Evolutionary conservation across 2,797 vertebrate species (phyloP).

Genomic region (Galaxias olidus): DNA sequence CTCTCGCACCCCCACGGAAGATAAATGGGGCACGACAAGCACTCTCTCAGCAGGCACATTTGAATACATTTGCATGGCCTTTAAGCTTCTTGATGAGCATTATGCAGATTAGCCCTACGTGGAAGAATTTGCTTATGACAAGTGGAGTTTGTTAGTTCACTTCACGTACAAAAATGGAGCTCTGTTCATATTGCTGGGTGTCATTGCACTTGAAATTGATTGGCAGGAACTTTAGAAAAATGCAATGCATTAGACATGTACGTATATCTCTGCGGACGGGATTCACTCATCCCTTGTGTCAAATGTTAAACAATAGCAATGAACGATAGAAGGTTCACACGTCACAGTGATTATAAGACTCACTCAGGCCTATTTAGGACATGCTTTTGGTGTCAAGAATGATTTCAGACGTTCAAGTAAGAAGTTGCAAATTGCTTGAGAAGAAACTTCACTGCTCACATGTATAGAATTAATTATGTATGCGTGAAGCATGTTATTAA

Average conservation of each 20-base stretch:
- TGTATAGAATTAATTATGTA: too few species aligned
- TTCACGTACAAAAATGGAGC: neutral
- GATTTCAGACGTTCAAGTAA: neutral
- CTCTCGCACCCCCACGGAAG: conserved; percentile 3
- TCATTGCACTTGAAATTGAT: neutral
- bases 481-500: too few species aligned
- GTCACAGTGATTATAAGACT: neutral
- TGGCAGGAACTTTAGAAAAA: neutral
- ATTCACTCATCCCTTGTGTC: neutral
- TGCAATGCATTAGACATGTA: neutral
- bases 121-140: conserved; percentile 27
- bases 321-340: too few species aligned
- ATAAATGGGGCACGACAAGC: neutral
- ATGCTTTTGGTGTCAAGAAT: neutral
- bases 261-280: neutral
- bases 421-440: too few species aligned
- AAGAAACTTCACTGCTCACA: too few species aligned
- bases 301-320: too few species aligned
- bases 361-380: neutral
- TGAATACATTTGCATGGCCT: conserved; percentile 35
- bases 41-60: conserved; percentile 6
- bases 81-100: conserved; percentile 28
- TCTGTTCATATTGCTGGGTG: too few species aligned
- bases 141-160: conserved; percentile 20
- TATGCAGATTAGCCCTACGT: conserved; percentile 41